phyloP scores from a whole-genome alignment of 2,113 vertebrate genomes.

The Crotalus helleri region DNA sequence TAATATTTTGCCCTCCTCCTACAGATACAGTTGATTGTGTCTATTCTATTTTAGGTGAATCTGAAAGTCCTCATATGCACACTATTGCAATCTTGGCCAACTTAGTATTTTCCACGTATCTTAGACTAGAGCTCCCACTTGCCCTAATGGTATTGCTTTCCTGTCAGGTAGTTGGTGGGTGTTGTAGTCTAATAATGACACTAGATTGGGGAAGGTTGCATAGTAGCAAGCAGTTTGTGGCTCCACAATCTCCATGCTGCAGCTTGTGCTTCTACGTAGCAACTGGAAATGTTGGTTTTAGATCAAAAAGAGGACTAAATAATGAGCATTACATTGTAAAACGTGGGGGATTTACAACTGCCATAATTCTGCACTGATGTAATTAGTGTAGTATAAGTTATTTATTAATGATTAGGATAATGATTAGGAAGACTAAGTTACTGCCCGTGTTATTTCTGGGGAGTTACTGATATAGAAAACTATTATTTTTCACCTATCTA shows the following conservation, averaged over 20 bases:
- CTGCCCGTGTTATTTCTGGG: background rate
- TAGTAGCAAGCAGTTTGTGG: background rate
- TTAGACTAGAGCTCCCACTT: background rate
- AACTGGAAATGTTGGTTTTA: background rate
- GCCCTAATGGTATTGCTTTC: background rate
- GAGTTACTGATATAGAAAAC: background rate
- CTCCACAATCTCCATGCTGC: background rate
- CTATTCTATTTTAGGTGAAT: background rate
- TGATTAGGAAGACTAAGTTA: background rate
- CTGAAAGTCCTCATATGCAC: background rate
- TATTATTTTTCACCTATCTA: background rate
- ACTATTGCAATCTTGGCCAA: background rate
- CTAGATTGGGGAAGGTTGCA: background rate
- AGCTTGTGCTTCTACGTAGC: background rate
- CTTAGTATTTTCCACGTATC: background rate
- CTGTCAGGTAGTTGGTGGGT: background rate
- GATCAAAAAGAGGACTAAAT: background rate
- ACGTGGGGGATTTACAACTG: background rate
- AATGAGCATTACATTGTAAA: background rate
- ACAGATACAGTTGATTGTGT: background rate
- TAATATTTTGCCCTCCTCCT: background rate
- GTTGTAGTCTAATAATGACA: background rate
- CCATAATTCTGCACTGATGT: background rate
- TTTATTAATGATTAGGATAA: background rate
- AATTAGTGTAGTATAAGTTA: background rate